These are phyloP conservation scores for Ariolimax columbianus DNA, from an alignment of 2,888 invertebrate genomes.

Conservation along the genomic window DNA sequence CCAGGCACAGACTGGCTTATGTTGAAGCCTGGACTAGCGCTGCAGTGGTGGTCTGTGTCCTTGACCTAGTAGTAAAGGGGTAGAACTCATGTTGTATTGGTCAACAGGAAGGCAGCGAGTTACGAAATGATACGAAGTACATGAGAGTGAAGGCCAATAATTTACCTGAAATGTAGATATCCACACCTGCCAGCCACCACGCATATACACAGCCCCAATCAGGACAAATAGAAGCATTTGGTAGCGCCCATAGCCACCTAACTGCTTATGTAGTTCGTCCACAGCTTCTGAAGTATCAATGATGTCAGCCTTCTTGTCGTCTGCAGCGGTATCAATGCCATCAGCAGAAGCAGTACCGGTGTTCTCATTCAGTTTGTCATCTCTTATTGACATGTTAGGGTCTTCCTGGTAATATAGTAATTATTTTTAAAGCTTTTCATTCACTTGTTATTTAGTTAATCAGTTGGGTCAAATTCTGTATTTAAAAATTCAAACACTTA, in stretches of 20 bases:
- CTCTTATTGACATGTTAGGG: neutral
- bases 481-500: too few species aligned
- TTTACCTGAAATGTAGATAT: constrained; percentile 57
- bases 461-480: too few species aligned
- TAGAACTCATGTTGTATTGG: neutral
- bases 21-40: constrained; percentile 35
- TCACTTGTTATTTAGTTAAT: too few species aligned
- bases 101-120: neutral
- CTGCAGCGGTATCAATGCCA: neutral
- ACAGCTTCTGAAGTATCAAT: constrained; percentile 39
- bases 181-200: constrained; percentile 69
- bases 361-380: neutral
- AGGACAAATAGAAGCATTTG: constrained; percentile 61
- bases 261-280: constrained; percentile 58
- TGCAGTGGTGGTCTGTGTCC: constrained; percentile 35
- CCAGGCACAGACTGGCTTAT: too few species aligned
- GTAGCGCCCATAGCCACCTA: constrained; percentile 62
- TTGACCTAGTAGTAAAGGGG: neutral
- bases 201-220: constrained; percentile 65
- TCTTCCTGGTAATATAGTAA: neutral
- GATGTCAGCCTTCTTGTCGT: neutral
- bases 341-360: neutral
- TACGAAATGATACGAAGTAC: neutral
- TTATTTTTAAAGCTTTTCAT: too few species aligned
- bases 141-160: neutral